Evolutionary conservation across 2,797 vertebrate genomes (phyloP).

Genomic region (Arrhamphus sclerolepis): DNA sequence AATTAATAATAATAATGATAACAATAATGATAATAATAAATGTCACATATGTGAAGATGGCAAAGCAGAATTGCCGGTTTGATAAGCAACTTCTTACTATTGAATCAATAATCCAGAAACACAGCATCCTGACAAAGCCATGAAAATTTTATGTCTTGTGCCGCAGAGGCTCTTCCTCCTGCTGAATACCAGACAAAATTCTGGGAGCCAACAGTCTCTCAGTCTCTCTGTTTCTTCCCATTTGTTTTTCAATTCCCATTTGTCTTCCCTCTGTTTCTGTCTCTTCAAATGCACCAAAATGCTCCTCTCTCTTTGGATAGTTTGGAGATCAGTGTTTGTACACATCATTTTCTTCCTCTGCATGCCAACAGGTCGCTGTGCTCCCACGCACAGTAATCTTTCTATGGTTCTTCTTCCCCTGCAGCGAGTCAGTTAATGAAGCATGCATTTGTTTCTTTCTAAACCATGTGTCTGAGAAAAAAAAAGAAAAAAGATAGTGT

Average conservation of each 20-base stretch:
- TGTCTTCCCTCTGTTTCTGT: conserved; percentile 23
- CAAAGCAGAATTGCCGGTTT: conserved; percentile 67
- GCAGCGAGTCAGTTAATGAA: conserved; percentile 34
- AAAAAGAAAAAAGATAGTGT: background rate
- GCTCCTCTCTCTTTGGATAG: conserved; percentile 21
- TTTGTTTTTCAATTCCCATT: conserved; percentile 26
- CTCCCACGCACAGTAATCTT: conserved; percentile 13
- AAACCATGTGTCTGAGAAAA: conserved; percentile 25
- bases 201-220: conserved; percentile 56
- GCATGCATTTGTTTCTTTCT: conserved; percentile 24
- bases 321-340: conserved; percentile 35
- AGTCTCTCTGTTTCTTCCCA: conserved; percentile 51
- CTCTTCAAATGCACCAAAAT: conserved; percentile 54
- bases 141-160: conserved; percentile 78
- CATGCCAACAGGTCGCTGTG: conserved; percentile 41
- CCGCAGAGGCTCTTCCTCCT: conserved; percentile 55
- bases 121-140: conserved; percentile 73
- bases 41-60: conserved; percentile 48
- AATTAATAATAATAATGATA: conserved; percentile 34
- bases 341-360: conserved; percentile 3
- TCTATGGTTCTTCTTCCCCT: conserved; percentile 14
- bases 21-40: no score
- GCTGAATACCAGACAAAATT: conserved; percentile 60
- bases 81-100: conserved; percentile 77
- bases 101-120: conserved; percentile 83